phyloP scores from a whole-genome alignment of 2,113 vertebrate species.

The Psettodes erumei region DNA sequence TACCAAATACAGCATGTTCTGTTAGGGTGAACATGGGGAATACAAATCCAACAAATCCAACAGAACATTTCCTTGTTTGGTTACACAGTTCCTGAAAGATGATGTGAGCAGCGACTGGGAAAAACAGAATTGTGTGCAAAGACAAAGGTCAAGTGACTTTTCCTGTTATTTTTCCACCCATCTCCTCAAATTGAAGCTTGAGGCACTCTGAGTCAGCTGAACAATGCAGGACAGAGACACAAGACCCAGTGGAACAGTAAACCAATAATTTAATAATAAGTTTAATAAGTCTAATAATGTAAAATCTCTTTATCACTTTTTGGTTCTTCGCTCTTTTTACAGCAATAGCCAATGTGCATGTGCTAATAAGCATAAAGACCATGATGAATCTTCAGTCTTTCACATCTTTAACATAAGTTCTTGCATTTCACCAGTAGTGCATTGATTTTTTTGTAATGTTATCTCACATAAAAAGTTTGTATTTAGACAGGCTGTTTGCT shows the following conservation, averaged over 20 bases:
- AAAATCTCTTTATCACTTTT: too few species aligned
- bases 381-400: neutral
- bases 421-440: too few species aligned
- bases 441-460: neutral
- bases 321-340: too few species aligned
- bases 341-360: too few species aligned
- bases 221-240: neutral
- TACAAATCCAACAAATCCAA: neutral
- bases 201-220: neutral
- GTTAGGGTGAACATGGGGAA: neutral
- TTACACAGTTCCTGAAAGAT: conserved; percentile 9
- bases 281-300: neutral
- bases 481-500: neutral
- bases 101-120: neutral
- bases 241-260: neutral
- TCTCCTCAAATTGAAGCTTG: neutral
- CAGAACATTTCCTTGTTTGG: conserved; percentile 37
- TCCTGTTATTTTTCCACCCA: conserved; percentile 4
- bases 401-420: neutral
- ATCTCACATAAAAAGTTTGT: neutral
- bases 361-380: neutral
- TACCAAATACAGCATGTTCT: neutral
- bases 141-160: conserved; percentile 31
- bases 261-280: too few species aligned
- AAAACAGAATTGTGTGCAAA: neutral